Conservation (phyloP, 2,113 vertebrate genomes). For the Corythoichthys haematopterus region DNA sequence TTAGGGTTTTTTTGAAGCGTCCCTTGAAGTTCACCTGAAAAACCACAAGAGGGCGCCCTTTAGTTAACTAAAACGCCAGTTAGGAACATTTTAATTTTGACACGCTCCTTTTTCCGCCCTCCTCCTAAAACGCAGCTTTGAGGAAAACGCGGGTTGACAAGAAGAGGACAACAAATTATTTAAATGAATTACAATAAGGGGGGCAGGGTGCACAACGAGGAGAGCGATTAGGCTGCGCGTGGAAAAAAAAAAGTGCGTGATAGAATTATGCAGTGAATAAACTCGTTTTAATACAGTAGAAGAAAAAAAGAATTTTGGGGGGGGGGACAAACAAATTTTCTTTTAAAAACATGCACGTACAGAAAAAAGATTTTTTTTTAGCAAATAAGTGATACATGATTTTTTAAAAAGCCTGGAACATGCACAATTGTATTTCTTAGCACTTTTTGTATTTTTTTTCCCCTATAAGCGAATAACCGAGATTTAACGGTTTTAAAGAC, state of each 20-base stretch:
- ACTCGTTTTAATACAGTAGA: neutral
- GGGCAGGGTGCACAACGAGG: neutral
- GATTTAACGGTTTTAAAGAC: neutral
- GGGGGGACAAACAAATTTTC: neutral
- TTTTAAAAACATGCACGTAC: neutral
- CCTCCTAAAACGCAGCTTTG: slow-evolving; percentile 10
- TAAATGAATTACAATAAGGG: neutral
- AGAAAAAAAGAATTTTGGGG: neutral
- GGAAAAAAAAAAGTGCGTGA: neutral
- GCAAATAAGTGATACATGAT: no score
- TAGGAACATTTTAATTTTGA: slow-evolving; percentile 40
- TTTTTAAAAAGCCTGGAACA: neutral
- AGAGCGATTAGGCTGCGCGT: neutral
- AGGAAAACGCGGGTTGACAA: slow-evolving; percentile 22
- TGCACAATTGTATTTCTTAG: neutral
- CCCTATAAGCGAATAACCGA: neutral
- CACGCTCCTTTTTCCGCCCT: slow-evolving; percentile 2
- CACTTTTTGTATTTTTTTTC: neutral
- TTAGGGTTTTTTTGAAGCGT: neutral
- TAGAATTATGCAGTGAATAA: neutral
- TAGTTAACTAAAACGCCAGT: slow-evolving; percentile 48
- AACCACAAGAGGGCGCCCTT: slow-evolving; percentile 65
- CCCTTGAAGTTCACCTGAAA: neutral
- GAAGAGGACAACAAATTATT: slow-evolving; percentile 15
- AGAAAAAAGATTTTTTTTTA: neutral